Conservation (phyloP, 1,140 invertebrate species). For the Cydia fagiglandana region DNA sequence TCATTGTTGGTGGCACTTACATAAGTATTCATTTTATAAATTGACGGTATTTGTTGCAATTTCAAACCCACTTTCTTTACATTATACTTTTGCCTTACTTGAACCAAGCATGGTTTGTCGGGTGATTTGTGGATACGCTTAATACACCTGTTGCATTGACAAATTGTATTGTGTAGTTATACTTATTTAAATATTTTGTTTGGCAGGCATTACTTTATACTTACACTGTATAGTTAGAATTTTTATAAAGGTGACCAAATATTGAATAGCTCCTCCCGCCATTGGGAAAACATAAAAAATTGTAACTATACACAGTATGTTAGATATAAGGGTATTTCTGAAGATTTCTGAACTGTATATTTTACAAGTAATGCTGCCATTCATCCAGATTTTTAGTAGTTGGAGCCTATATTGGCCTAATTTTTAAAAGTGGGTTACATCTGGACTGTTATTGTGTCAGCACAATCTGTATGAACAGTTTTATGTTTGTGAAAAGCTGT, state of each 20-base stretch:
- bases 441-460: too few species aligned
- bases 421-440: too few species aligned
- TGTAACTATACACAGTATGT: too few species aligned
- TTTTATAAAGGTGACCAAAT: not conserved
- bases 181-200: constrained; percentile 11
- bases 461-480: too few species aligned
- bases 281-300: too few species aligned
- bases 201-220: constrained; percentile 7
- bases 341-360: too few species aligned
- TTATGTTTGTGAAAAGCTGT: too few species aligned
- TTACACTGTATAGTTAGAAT: not conserved
- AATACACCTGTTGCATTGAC: constrained; percentile 29
- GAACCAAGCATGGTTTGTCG: not conserved
- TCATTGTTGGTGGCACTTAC: not conserved
- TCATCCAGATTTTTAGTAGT: too few species aligned
- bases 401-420: too few species aligned
- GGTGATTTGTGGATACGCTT: constrained; percentile 7
- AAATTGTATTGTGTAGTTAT: not conserved
- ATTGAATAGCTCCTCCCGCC: too few species aligned
- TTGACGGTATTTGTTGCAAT: constrained; percentile 57
- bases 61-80: constrained; percentile 40
- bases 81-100: not conserved
- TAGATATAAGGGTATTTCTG: too few species aligned
- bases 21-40: not conserved
- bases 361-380: too few species aligned